A percentile compares a stretch with the other conserved stretches of the same genome.
phyloP scores from a whole-genome alignment of 2,888 invertebrate species.

The Cephus runcator region DNA sequence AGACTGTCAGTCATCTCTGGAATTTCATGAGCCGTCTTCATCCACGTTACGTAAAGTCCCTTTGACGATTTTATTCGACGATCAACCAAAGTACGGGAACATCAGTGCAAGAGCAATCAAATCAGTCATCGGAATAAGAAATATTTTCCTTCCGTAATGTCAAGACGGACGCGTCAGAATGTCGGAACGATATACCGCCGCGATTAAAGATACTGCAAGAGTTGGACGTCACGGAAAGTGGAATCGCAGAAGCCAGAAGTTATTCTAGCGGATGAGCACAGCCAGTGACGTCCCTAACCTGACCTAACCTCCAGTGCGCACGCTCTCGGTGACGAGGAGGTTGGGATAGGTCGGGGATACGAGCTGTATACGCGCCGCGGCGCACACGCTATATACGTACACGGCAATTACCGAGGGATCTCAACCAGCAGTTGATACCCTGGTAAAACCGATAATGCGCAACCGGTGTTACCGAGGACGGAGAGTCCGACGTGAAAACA shows the following conservation, averaged over 20 bases:
- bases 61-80: not conserved
- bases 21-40: not conserved
- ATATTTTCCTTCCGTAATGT: not conserved
- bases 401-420: not conserved
- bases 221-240: slow-evolving; percentile 26
- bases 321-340: slow-evolving; percentile 47
- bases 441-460: not conserved
- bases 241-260: slow-evolving; percentile 20
- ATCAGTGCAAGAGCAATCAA: not conserved
- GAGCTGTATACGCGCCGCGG: not conserved
- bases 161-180: not conserved
- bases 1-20: not conserved
- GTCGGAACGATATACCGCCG: not conserved
- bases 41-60: not conserved
- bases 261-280: slow-evolving; percentile 36
- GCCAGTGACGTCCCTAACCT: slow-evolving; percentile 46
- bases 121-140: not conserved
- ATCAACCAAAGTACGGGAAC: not conserved
- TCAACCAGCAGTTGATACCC: not conserved
- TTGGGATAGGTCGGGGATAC: slow-evolving; percentile 16
- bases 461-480: not conserved
- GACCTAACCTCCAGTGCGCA: slow-evolving; percentile 39
- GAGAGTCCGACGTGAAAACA: not conserved
- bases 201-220: not conserved
- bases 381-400: slow-evolving; percentile 2